Percentiles rank a stretch among this genome's conserved stretches.
Evolutionary conservation across 2,888 invertebrate genomes (phyloP).

Genomic region (Abscondita cerata): DNA sequence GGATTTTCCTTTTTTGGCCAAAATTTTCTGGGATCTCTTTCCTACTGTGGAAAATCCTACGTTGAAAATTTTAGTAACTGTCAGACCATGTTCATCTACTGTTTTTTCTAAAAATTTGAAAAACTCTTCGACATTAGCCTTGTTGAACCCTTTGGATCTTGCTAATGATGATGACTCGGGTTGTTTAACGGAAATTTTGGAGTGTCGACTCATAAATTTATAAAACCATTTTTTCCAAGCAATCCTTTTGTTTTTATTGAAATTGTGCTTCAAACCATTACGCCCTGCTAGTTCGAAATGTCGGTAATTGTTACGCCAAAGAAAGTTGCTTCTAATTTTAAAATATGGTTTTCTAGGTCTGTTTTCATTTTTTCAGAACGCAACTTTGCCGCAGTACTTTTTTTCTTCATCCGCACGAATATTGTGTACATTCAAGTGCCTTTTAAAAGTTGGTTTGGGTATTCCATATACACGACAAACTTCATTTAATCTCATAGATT

Average conservation of each 20-base stretch:
- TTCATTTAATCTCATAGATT: conserved; percentile 21
- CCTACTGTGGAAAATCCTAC: too few species aligned
- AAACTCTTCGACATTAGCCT: conserved; percentile 30
- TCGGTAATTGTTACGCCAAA: conserved; percentile 25
- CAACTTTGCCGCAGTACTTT: conserved; percentile 10
- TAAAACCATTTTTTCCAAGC: conserved; percentile 34
- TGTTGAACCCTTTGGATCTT: conserved; percentile 33
- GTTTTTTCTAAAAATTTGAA: conserved; percentile 32
- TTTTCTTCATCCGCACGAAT: background rate
- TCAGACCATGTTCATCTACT: too few species aligned
- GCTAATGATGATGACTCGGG: conserved; percentile 32
- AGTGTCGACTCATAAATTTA: conserved; percentile 31
- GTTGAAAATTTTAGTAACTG: too few species aligned
- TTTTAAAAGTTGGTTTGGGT: conserved; percentile 25
- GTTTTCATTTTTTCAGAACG: conserved; percentile 18
- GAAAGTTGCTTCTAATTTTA: conserved; percentile 19
- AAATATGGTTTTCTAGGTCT: conserved; percentile 20
- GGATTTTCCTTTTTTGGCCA: too few species aligned
- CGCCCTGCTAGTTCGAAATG: conserved; percentile 25
- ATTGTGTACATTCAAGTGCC: conserved; percentile 20
- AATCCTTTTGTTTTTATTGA: conserved; percentile 26
- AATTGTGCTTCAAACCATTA: conserved; percentile 12
- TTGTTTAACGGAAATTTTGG: conserved; percentile 30
- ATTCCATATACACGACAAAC: conserved; percentile 12
- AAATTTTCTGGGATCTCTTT: too few species aligned